These are phyloP conservation scores for Salticus scenicus DNA, from an alignment of 2,888 invertebrate genomes.

Conservation along the genomic window DNA sequence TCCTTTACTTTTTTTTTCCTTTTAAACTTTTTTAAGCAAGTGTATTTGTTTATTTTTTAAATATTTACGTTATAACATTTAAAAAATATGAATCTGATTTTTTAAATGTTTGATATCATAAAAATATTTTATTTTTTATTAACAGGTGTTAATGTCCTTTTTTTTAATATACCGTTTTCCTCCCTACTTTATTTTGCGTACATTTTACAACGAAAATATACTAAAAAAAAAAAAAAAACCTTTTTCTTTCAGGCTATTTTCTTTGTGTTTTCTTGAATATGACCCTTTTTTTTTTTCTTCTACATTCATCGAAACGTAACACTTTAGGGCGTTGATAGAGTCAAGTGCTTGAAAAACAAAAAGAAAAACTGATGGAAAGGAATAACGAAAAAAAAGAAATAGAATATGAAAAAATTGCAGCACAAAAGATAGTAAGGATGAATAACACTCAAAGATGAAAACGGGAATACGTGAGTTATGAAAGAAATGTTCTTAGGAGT, in stretches of 20 bases:
- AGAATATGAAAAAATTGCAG: no score
- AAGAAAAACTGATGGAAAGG: neutral
- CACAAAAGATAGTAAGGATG: neutral
- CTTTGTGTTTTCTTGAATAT: neutral
- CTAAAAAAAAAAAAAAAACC: no score
- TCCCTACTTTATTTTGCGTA: neutral
- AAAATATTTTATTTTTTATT: neutral
- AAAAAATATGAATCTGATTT: no score
- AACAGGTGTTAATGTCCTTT: neutral
- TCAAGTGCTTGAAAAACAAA: neutral
- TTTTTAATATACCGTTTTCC: neutral
- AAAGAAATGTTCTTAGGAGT: neutral
- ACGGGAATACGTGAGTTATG: slow-evolving; percentile 12
- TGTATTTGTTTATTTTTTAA: no score
- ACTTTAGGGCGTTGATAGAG: neutral
- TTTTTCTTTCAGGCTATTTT: neutral
- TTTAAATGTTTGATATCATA: no score
- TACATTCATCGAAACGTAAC: neutral
- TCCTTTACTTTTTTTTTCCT: no score
- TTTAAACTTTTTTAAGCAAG: no score
- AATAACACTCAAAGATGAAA: neutral
- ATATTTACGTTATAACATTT: no score
- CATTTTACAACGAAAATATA: no score
- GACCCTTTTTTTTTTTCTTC: neutral
- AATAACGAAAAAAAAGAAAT: neutral